Conservation (phyloP, 2,797 vertebrate species). For the Neopelma chrysocephalum region DNA sequence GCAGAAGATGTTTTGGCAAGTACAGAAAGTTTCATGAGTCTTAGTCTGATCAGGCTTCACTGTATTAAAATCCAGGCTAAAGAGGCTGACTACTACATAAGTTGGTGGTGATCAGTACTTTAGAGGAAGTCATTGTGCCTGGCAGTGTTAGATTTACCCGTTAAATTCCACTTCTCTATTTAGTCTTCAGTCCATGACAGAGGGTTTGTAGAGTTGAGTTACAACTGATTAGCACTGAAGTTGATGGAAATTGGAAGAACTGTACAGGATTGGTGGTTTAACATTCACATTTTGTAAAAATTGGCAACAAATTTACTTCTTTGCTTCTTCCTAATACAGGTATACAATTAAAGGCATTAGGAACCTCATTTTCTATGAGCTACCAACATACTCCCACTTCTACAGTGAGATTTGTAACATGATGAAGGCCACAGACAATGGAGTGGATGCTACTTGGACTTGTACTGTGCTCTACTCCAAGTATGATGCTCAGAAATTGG, state of each 20-base stretch:
- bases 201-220: background rate
- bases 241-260: background rate
- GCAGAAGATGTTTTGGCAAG: background rate
- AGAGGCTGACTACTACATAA: background rate
- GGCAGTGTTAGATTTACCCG: background rate
- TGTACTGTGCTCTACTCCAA: conserved; percentile 91
- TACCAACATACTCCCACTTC: conserved; percentile 93
- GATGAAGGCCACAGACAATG: conserved; percentile 81
- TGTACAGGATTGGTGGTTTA: background rate
- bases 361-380: conserved; percentile 93
- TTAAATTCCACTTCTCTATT: background rate
- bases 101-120: background rate
- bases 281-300: background rate
- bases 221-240: background rate
- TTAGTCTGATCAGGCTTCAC: background rate
- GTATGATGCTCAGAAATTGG: conserved; percentile 89
- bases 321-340: conserved; percentile 66
- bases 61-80: background rate
- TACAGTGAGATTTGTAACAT: conserved; percentile 97
- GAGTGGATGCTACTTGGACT: conserved; percentile 87
- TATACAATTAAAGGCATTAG: conserved; percentile 90
- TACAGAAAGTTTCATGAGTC: fast-evolving
- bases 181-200: background rate
- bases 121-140: background rate
- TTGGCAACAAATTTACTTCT: too few species aligned